Evolutionary conservation across 1,140 invertebrate genomes (phyloP), one percentile per base, ranked within the genome.

Genomic region (Meteorus sp.): DNA sequence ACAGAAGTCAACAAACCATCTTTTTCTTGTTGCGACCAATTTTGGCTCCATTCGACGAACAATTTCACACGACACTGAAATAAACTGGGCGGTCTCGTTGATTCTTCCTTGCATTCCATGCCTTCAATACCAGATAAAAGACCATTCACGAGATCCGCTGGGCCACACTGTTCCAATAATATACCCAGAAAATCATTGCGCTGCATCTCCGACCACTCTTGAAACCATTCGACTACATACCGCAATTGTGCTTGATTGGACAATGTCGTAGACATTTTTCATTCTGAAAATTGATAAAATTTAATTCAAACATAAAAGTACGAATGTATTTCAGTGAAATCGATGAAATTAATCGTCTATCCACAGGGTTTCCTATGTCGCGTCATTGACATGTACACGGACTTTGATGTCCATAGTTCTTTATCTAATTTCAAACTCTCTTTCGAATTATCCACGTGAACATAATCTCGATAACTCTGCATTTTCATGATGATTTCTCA

Each of bases 61-160:
- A 95, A 74, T 78, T 95, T 94, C 68, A 95, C 87, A 50, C 93
- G 85, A 72, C 93, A 95, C 73, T 94, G 89, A 73, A 94, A 95
- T 56, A 95, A 82, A 67, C 86, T 93, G 64, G 92, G 90, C 29
- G 91, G 92, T 67, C 88, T 88, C 9, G 77, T 71, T 0, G 66
- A 60, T 29, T 80, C 75, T 59, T 89, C 85, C 62, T 85, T 82
- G 58, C 88, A 87, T 37, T 82, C 83, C 13, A 91, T 74, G 60
- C 79, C 81, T 29, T 87, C 85, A 65, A 94, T 81, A 7, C 84
- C 85, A 50, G 86, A 83, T 9, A 90, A 85, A 20, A 94, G 76
- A 45, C 90, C 88, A 72, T 93, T 91, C 0, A 91, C 82, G 67
- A 88, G 83, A 25, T 83, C 76, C 3, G 79, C 77, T 13, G 72